A percentile compares a stretch with the other conserved stretches of the same genome.
phyloP scores from a whole-genome alignment of 2,797 vertebrate genomes.

The Xyrichtys novacula region DNA sequence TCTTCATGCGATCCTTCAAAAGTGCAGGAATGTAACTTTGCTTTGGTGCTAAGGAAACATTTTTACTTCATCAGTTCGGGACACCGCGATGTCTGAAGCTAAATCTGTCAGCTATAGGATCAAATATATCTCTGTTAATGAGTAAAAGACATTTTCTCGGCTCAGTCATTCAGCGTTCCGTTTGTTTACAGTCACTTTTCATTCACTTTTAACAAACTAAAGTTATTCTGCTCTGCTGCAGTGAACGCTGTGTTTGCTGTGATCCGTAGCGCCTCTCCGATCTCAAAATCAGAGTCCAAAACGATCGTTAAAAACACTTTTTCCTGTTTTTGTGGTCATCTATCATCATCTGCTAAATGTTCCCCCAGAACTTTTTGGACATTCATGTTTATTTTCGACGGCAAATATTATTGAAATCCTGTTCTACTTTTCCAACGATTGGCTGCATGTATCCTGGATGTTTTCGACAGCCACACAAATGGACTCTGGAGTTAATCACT shows the following conservation, averaged over 20 bases:
- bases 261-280: too few species aligned
- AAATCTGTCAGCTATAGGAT: too few species aligned
- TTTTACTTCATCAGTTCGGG: neutral
- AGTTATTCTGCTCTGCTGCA: too few species aligned
- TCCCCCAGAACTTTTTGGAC: constrained; percentile 5
- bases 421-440: neutral
- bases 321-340: neutral
- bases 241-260: too few species aligned
- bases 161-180: too few species aligned
- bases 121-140: too few species aligned
- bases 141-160: too few species aligned
- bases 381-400: neutral
- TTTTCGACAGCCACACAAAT: neutral
- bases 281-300: too few species aligned
- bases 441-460: neutral
- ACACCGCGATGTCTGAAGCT: too few species aligned
- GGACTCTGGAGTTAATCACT: constrained; percentile 6
- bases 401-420: neutral
- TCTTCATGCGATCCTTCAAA: neutral
- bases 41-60: neutral
- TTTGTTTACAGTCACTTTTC: too few species aligned
- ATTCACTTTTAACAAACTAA: too few species aligned
- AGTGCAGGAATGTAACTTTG: neutral
- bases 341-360: neutral
- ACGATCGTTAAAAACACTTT: neutral